Conservation (phyloP, 1,140 invertebrate species). For the Drosophila pectinifera region DNA sequence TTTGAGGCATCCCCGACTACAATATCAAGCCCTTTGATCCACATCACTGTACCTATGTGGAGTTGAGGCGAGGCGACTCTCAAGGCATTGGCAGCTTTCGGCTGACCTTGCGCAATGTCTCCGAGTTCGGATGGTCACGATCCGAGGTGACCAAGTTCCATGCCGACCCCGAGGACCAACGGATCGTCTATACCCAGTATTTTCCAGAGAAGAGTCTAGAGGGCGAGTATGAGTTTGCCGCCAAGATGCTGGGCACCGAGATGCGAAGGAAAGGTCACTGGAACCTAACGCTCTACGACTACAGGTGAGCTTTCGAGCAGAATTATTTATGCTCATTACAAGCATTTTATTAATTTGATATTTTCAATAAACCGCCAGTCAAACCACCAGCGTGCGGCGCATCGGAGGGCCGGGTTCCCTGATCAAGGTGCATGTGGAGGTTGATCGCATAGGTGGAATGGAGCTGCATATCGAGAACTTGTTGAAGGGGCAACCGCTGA, state of each 20-base stretch:
- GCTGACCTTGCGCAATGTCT: slow-evolving; percentile 90
- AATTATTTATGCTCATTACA: too few species aligned
- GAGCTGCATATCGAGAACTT: slow-evolving; percentile 91
- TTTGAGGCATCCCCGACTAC: slow-evolving; percentile 89
- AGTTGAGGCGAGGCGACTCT: slow-evolving; percentile 87
- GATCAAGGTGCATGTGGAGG: slow-evolving; percentile 89
- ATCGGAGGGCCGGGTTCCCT: slow-evolving; percentile 85
- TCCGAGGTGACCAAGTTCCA: slow-evolving; percentile 92
- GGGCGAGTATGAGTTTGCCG: slow-evolving; percentile 89
- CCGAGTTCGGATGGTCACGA: slow-evolving; percentile 90
- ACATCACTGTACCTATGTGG: slow-evolving; percentile 89
- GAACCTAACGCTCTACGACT: slow-evolving; percentile 91
- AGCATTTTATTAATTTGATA: too few species aligned
- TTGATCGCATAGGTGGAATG: slow-evolving; percentile 90
- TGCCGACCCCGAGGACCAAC: slow-evolving; percentile 87
- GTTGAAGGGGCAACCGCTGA: slow-evolving; percentile 87
- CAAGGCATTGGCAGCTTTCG: slow-evolving; percentile 87
- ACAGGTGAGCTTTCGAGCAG: slow-evolving; percentile 84
- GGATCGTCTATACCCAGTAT: slow-evolving; percentile 91
- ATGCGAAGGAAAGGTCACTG: slow-evolving; percentile 89
- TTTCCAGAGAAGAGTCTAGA: slow-evolving; percentile 91
- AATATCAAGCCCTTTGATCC: slow-evolving; percentile 91
- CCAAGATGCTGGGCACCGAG: slow-evolving; percentile 87
- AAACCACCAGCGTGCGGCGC: slow-evolving; percentile 90
- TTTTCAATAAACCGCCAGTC: too few species aligned